A percentile compares a stretch with the other conserved stretches of the same genome.
Evolutionary conservation across 1,140 invertebrate genomes (phyloP).

Genomic region (Conopomorpha cramerella): DNA sequence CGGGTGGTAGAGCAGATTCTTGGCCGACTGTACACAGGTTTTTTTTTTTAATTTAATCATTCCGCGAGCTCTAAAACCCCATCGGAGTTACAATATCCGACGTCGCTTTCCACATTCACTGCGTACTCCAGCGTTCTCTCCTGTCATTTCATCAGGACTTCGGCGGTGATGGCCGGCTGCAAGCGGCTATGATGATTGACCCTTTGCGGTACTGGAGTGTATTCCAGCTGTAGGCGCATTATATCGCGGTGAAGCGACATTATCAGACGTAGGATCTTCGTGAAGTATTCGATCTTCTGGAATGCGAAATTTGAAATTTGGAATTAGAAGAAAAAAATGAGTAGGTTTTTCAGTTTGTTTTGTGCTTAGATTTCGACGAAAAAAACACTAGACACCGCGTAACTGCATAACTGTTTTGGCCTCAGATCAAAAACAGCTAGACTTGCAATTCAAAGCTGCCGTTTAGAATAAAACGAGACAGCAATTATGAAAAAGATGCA

Average conservation of each 20-base stretch:
- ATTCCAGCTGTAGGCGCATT: conserved; percentile 36
- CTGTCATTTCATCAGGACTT: conserved; percentile 43
- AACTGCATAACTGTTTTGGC: too few species aligned
- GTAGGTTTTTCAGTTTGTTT: too few species aligned
- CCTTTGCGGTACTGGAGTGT: conserved; percentile 11
- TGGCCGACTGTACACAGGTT: too few species aligned
- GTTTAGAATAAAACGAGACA: too few species aligned
- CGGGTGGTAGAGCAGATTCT: too few species aligned
- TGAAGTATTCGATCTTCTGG: conserved; percentile 48
- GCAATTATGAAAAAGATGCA: too few species aligned
- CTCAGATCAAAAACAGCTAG: too few species aligned
- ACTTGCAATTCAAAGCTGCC: too few species aligned
- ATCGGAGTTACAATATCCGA: conserved; percentile 4
- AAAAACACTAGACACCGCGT: too few species aligned
- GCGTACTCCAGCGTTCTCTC: conserved; percentile 15
- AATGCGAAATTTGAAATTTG: too few species aligned
- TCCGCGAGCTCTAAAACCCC: conserved; percentile 5
- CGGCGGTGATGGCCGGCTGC: conserved; percentile 30
- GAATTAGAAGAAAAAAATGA: too few species aligned
- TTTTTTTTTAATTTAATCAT: conserved; percentile 4
- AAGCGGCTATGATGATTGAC: conserved; percentile 14
- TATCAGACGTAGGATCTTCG: conserved; percentile 43
- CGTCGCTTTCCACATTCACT: conserved; percentile 14
- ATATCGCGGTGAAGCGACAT: conserved; percentile 46
- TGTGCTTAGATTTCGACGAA: too few species aligned